These are phyloP conservation scores for Talpa occidentalis DNA, from an alignment of 2,113 vertebrate species.

Conservation along the genomic window DNA sequence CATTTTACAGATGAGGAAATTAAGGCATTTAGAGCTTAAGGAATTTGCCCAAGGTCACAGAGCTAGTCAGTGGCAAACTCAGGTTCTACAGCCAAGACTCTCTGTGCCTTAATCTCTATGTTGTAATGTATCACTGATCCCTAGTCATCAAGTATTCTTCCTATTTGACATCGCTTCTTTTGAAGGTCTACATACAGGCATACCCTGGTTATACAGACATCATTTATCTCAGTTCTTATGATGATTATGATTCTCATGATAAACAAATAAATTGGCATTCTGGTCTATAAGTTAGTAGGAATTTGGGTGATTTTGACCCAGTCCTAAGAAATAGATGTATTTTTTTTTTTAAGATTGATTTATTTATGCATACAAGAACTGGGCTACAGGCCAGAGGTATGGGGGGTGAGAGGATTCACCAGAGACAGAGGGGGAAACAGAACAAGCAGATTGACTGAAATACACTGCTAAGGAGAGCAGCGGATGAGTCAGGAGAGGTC, in stretches of 20 bases:
- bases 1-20: conserved; percentile 27
- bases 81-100: conserved; percentile 3
- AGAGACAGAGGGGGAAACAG: no score
- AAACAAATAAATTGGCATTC: conserved; percentile 43
- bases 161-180: conserved; percentile 1
- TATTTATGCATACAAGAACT: no score
- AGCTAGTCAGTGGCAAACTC: neutral
- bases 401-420: no score
- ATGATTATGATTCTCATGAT: conserved; percentile 15
- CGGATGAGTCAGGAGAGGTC: no score
- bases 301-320: conserved; percentile 17
- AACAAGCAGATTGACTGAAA: no score
- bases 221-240: neutral
- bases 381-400: no score
- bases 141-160: neutral
- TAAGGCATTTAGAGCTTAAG: neutral
- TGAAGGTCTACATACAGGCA: neutral
- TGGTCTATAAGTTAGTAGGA: neutral
- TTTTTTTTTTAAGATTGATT: no score
- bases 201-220: neutral
- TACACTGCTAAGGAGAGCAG: no score
- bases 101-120: neutral
- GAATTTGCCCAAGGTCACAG: neutral
- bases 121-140: neutral
- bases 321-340: conserved; percentile 2